phyloP scores from a whole-genome alignment of 2,797 vertebrate genomes.

The Helostoma temminkii region DNA sequence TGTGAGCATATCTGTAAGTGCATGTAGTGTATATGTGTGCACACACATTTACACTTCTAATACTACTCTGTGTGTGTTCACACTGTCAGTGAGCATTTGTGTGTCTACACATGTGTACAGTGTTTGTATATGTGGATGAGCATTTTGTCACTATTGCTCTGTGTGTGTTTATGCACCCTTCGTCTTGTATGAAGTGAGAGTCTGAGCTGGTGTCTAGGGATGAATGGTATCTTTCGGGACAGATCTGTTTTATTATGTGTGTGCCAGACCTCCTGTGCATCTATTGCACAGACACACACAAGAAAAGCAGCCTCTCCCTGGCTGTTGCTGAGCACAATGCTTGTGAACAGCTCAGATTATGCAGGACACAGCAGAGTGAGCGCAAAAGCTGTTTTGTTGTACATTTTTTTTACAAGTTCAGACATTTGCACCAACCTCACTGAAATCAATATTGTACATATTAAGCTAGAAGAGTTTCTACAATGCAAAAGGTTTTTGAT shows the following conservation, averaged over 20 bases:
- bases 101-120: slow-evolving; percentile 18
- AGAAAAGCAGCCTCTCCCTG: slow-evolving; percentile 61
- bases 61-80: slow-evolving; percentile 26
- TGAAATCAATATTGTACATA: slow-evolving; percentile 68
- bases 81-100: slow-evolving; percentile 26
- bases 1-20: slow-evolving; percentile 61
- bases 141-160: slow-evolving; percentile 23
- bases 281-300: slow-evolving; percentile 38
- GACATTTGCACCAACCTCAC: slow-evolving; percentile 53
- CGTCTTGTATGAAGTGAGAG: slow-evolving; percentile 48
- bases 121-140: slow-evolving; percentile 8
- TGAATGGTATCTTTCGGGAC: slow-evolving; percentile 68
- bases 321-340: slow-evolving; percentile 65
- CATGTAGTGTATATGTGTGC: slow-evolving; percentile 38
- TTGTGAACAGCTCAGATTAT: slow-evolving; percentile 64
- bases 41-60: slow-evolving; percentile 53
- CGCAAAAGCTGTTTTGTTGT: slow-evolving; percentile 63
- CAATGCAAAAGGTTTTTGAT: slow-evolving; percentile 32
- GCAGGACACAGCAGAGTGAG: slow-evolving; percentile 40
- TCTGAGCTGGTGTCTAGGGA: slow-evolving; percentile 63
- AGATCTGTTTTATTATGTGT: slow-evolving; percentile 72
- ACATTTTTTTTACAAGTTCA: slow-evolving; percentile 41
- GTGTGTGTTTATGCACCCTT: slow-evolving; percentile 40
- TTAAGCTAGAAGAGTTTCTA: slow-evolving; percentile 45
- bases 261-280: slow-evolving; percentile 68